Evolutionary conservation across 2,797 vertebrate species (phyloP), one percentile per base, ranked within the genome.

Genomic region (Selene dorsalis): DNA sequence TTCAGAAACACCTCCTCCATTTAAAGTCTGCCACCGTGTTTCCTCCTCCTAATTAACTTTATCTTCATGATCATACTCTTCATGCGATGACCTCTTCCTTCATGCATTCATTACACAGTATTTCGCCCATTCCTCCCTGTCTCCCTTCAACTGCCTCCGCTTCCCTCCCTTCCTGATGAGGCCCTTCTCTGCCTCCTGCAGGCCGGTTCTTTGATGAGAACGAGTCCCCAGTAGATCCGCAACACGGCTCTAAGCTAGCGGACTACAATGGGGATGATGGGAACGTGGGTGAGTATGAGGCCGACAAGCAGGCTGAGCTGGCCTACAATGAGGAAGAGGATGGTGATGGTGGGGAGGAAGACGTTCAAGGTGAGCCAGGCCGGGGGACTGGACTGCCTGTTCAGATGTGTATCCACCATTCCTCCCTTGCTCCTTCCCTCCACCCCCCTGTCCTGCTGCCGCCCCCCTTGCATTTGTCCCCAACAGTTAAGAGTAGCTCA

Each of bases 251-350:
- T 96, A 99, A 98, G 95, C 95, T 99, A 93, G 98, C 98, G 94
- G 98, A 99, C 96, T 99, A 99, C 96, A 99, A 99, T 93, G 98
- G 98, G 97, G 98, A 99, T 89, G 98, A 99, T 94, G 98, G 98
- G 93, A 99, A 99, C 95, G 98, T 99, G 95, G 98, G 98, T 96
- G 98, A 99, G 96, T 99, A 99, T 90, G 98, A 99, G 97, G 98
- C 97, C 88, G 98, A 99, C 98, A 99, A 99, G 95, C 98, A 99
- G 97, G 98, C 98, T 39, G 98, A 99, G 93, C 97, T 99, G 96
- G 98, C 98, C 95, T 99, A 99, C 97, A 99, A 99, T 97, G 98
- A 99, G 97, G 98, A 99, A 97, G 98, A 99, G 96, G 98, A 99
- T 97, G 98, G 98, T 96, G 98, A 99, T 96, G 98, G 98, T 96